A percentile compares a stretch with the other conserved stretches of the same genome.
phyloP scores from a whole-genome alignment of 2,113 vertebrate genomes.

The Setophaga kirtlandii region DNA sequence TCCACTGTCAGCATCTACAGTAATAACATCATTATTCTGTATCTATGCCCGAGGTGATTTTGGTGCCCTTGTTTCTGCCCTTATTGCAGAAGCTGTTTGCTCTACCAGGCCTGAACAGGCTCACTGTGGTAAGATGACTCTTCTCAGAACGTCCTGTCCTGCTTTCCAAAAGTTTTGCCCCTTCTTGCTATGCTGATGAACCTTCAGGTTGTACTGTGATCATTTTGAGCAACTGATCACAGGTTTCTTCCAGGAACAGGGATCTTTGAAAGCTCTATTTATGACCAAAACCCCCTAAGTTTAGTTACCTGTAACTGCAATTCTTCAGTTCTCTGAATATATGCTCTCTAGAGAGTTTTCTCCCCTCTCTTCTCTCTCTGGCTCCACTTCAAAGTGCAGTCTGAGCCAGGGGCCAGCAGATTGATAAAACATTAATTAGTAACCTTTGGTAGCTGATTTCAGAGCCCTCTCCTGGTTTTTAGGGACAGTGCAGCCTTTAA shows the following conservation, averaged over 20 bases:
- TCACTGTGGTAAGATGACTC: background rate
- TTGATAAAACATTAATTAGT: background rate
- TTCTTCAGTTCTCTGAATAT: background rate
- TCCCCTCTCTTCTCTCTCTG: background rate
- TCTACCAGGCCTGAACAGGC: background rate
- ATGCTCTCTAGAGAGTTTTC: background rate
- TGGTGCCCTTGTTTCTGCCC: background rate
- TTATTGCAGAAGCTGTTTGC: background rate
- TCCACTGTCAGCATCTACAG: background rate
- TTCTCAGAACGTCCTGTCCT: background rate
- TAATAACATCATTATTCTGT: background rate
- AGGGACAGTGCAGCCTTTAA: background rate
- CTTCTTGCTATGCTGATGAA: background rate
- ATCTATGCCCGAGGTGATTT: background rate
- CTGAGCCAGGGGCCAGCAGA: constrained; percentile 28
- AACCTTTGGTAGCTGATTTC: background rate
- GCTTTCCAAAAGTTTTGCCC: background rate
- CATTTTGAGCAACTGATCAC: background rate
- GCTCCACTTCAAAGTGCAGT: constrained; percentile 7
- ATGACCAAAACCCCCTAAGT: background rate
- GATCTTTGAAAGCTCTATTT: background rate
- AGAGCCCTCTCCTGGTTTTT: constrained; percentile 21
- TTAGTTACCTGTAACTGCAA: constrained; percentile 2
- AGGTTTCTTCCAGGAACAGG: background rate
- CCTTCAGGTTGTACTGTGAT: background rate